These are phyloP conservation scores for Leptinotarsa undecemlineata DNA, from an alignment of 1,140 invertebrate genomes.

Conservation along the genomic window DNA sequence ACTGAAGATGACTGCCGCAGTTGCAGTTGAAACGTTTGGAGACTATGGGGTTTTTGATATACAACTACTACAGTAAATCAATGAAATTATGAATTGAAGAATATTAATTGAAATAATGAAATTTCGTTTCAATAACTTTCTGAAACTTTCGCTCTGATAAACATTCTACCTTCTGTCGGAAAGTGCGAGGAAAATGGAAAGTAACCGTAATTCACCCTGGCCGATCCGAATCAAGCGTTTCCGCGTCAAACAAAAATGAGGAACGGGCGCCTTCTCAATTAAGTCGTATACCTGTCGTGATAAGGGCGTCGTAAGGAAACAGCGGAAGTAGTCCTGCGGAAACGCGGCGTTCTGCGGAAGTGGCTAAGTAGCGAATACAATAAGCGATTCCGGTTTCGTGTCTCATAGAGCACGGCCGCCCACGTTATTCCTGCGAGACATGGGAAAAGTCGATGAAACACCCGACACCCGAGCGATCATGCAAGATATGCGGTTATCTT, in stretches of 20 bases:
- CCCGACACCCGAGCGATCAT: conserved; percentile 32
- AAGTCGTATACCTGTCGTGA: conserved; percentile 7
- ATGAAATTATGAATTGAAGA: no score
- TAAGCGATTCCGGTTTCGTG: conserved; percentile 53
- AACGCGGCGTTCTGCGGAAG: conserved; percentile 50
- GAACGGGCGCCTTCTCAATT: not conserved
- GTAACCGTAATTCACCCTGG: no score
- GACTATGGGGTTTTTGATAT: no score
- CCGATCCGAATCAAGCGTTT: not conserved
- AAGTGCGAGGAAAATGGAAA: no score
- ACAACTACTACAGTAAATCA: no score
- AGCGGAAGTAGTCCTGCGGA: conserved; percentile 50
- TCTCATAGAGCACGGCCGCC: conserved; percentile 43
- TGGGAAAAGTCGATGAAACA: conserved; percentile 42
- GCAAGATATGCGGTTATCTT: conserved; percentile 34
- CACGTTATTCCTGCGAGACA: conserved; percentile 34
- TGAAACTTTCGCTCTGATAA: not conserved
- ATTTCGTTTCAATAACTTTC: not conserved
- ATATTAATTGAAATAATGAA: no score
- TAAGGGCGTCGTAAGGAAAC: conserved; percentile 43
- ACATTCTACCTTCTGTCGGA: no score
- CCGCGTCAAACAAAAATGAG: not conserved
- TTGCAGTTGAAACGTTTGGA: no score
- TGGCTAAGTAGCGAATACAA: conserved; percentile 52
- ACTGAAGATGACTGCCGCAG: no score